Evolutionary conservation across 2,888 invertebrate genomes (phyloP), one percentile per base, ranked within the genome.

Genomic region (Dexiosoma caninum): DNA sequence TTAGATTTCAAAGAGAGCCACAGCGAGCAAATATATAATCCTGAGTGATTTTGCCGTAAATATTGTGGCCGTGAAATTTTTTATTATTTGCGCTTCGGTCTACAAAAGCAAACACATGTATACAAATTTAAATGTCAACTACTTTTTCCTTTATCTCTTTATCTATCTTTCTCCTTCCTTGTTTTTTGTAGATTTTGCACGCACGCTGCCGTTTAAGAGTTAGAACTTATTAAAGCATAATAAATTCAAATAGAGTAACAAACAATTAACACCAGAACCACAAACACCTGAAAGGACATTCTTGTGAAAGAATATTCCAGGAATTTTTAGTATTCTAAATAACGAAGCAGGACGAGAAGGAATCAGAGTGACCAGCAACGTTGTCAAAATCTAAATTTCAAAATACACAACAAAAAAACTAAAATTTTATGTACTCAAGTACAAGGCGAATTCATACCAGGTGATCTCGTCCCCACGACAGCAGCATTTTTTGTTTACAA

Each of bases 251-350:
- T 72, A 64, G 80, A 78, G 67, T 78, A 78, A 82, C 81, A 78
- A 79, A 76, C 82, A 82, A 83, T 84, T 84, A 83, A 71, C 83
- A 84, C 83, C 59, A 74, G 83, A 82, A 84, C 84, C 83, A 72
- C 84, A 84, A 81, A 60, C 64, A 59, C 12, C 16, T 49, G 30
- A 53, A 57, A 51, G 76, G 62, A 57, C 55, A 66, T 32, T 60
- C 19, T 27, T 23, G 49, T 2, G 53, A 42, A 66, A 70, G 42
- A 49, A 75, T 53, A 44, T 49, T 53, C 19, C 23, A 14, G 42
- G 53, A 70, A 14, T 46, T 60, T 40, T 62, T 30, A 27, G 6
- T 27, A 27, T 14, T 10, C 2, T 30, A 55, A 55, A 35, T 6
- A 23, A 2, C n/a, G 12, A 44, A 1, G 12, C 10, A 62, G 2